These are phyloP conservation scores for Musca domestica DNA, from an alignment of 1,140 invertebrate species.

Conservation along the genomic window DNA sequence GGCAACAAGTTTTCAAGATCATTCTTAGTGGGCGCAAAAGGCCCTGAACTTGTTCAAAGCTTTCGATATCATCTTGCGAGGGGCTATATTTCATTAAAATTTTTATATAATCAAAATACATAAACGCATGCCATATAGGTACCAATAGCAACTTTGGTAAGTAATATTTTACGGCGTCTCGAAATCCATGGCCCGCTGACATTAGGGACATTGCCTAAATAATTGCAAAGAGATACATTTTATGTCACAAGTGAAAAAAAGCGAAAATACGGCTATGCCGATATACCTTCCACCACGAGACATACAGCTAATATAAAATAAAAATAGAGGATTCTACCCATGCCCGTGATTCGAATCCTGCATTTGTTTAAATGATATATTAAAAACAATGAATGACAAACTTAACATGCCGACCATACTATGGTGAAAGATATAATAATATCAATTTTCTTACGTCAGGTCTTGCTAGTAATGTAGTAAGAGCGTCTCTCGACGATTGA, in stretches of 20 bases:
- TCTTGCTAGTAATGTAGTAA: conserved; percentile 68
- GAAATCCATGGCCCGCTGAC: conserved; percentile 89
- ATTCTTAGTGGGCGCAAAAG: conserved; percentile 74
- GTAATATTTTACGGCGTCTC: conserved; percentile 95
- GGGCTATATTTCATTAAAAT: conserved; percentile 76
- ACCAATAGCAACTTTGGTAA: conserved; percentile 90
- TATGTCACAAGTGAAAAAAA: no score
- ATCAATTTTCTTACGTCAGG: conserved; percentile 69
- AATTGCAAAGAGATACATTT: no score
- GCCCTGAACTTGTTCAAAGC: conserved; percentile 85
- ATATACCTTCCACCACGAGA: no score
- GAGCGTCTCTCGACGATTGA: conserved; percentile 71
- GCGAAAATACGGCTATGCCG: no score
- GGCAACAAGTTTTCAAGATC: conserved; percentile 65
- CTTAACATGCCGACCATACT: no score
- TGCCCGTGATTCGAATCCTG: no score
- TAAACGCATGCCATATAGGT: conserved; percentile 93
- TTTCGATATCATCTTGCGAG: conserved; percentile 81
- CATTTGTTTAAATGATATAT: no score
- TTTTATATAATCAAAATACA: conserved; percentile 94
- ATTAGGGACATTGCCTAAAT: conserved; percentile 58
- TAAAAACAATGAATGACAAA: no score
- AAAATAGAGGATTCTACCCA: no score
- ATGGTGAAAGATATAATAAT: no score
- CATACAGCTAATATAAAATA: no score